These are phyloP conservation scores for Cheilosia urbana DNA, from an alignment of 2,888 invertebrate species.

Conservation along the genomic window DNA sequence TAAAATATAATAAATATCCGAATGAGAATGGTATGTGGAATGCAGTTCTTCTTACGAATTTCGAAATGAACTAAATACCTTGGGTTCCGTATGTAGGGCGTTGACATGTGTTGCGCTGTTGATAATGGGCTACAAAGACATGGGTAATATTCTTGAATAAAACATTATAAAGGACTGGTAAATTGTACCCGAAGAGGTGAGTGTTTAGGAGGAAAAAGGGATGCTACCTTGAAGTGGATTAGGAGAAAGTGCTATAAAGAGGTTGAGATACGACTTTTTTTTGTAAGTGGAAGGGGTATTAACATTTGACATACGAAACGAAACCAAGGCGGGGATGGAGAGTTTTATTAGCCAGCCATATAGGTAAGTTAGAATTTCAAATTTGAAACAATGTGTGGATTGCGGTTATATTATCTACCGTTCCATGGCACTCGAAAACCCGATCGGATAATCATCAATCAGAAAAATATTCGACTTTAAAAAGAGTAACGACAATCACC, in stretches of 20 bases:
- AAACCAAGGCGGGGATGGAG: too few species aligned
- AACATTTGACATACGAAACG: too few species aligned
- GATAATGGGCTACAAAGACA: constrained; percentile 11
- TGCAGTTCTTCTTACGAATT: constrained; percentile 27
- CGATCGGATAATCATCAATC: too few species aligned
- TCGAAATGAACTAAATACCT: constrained; percentile 22
- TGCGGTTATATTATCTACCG: too few species aligned
- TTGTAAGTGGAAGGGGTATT: too few species aligned
- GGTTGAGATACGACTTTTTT: background rate
- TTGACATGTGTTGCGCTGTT: constrained; percentile 50
- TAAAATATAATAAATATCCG: background rate
- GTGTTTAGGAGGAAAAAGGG: background rate
- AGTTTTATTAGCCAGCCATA: too few species aligned
- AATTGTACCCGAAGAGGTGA: background rate
- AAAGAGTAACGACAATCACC: too few species aligned
- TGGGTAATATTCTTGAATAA: constrained; percentile 43
- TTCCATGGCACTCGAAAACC: too few species aligned
- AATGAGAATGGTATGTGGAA: constrained; percentile 2
- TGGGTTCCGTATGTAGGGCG: constrained; percentile 12
- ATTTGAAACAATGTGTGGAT: too few species aligned
- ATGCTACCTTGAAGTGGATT: constrained; percentile 19
- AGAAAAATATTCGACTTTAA: too few species aligned
- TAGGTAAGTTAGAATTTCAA: too few species aligned
- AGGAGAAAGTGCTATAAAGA: background rate
- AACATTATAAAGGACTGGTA: constrained; percentile 36